Conservation (phyloP, 2,797 vertebrate species). For the Harpagifer antarcticus region DNA sequence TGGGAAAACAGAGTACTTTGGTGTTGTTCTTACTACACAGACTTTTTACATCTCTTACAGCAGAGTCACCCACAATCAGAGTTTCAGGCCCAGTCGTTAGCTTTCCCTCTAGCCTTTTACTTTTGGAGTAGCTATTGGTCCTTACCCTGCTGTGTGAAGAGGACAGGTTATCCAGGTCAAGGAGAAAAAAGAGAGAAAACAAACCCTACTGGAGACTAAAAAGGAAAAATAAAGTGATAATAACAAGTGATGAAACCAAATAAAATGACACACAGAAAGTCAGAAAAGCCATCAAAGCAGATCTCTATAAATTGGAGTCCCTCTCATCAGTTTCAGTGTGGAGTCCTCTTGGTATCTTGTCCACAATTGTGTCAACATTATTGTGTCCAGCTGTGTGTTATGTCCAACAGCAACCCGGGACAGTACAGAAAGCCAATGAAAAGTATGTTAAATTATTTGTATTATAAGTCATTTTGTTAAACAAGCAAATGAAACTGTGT, state of each 20-base stretch:
- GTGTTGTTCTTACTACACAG: no score
- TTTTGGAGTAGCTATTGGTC: no score
- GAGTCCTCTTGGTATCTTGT: slow-evolving; percentile 25
- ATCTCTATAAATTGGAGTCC: background rate
- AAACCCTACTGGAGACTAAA: background rate
- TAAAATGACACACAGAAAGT: background rate
- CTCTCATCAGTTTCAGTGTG: background rate
- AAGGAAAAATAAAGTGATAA: no score
- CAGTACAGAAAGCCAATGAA: background rate
- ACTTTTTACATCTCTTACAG: no score
- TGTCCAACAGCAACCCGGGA: background rate
- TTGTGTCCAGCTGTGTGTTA: slow-evolving; percentile 5
- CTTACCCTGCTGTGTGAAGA: no score
- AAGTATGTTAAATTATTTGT: background rate
- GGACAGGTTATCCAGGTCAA: no score
- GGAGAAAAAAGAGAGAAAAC: background rate
- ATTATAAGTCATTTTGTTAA: background rate
- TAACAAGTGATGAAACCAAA: background rate
- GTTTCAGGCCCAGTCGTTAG: no score
- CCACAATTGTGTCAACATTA: slow-evolving; percentile 8
- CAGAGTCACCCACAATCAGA: no score
- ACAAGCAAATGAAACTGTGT: background rate
- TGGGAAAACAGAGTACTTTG: no score
- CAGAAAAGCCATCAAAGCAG: background rate
- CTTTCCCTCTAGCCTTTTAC: no score